Evolutionary conservation across 1,140 invertebrate species (phyloP).

Genomic region (Bombus polaris): DNA sequence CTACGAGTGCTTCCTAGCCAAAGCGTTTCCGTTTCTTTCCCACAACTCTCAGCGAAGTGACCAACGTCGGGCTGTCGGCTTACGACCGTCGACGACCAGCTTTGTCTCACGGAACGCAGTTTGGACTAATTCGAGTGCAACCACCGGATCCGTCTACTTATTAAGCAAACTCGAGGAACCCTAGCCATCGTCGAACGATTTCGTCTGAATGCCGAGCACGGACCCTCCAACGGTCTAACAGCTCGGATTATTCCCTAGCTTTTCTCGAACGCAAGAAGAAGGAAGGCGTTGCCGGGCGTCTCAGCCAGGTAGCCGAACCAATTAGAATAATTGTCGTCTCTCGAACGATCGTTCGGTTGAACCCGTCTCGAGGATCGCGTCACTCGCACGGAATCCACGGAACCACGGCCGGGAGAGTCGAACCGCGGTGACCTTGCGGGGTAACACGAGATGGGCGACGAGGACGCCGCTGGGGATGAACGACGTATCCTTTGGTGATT

Average conservation of each 20-base stretch:
- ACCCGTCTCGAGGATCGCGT: not conserved
- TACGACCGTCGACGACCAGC: not conserved
- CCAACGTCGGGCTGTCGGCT: not conserved
- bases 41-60: slow-evolving; percentile 26
- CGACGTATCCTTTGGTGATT: slow-evolving; percentile 65
- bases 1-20: not conserved
- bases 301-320: slow-evolving; percentile 19
- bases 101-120: not conserved
- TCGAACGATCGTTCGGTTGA: not conserved
- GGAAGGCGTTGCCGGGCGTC: not conserved
- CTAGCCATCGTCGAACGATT: not conserved
- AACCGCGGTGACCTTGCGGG: slow-evolving; percentile 36
- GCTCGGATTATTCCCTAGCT: not conserved
- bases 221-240: not conserved
- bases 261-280: not conserved
- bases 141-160: not conserved
- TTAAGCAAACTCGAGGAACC: not conserved
- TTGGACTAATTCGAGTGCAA: not conserved
- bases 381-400: not conserved
- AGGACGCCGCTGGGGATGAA: slow-evolving; percentile 54
- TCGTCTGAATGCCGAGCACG: not conserved
- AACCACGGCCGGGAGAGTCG: not conserved
- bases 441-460: slow-evolving; percentile 62
- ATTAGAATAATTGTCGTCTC: slow-evolving; percentile 19
- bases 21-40: slow-evolving; percentile 4